A percentile compares a stretch with the other conserved stretches of the same genome.
Evolutionary conservation across 2,888 invertebrate species (phyloP).

Genomic region (Macrophya alboannulata): DNA sequence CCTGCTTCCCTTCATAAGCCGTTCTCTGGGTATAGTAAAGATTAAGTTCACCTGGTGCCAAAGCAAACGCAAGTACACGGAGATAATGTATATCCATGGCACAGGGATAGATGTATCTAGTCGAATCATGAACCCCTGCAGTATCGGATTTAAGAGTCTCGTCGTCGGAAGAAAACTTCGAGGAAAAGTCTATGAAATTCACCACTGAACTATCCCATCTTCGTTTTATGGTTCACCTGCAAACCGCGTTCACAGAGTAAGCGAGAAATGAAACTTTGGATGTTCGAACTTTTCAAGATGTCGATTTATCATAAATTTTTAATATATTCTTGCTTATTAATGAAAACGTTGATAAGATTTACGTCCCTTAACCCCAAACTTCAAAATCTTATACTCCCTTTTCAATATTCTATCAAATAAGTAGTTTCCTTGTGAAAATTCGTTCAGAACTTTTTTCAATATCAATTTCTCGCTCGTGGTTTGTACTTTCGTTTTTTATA

Average conservation of each 20-base stretch:
- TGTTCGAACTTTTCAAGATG: background rate
- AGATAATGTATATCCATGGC: background rate
- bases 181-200: background rate
- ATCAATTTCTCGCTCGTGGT: background rate
- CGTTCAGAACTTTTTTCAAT: background rate
- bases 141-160: background rate
- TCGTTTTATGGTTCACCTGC: background rate
- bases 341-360: constrained; percentile 5
- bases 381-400: background rate
- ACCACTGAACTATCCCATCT: background rate
- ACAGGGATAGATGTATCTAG: background rate
- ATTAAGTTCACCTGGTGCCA: constrained; percentile 46
- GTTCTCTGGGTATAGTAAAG: constrained; percentile 34
- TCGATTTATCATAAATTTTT: background rate
- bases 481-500: background rate
- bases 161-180: background rate
- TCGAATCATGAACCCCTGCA: constrained; percentile 5
- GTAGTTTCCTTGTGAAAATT: background rate
- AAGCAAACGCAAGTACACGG: constrained; percentile 6
- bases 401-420: background rate
- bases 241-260: background rate
- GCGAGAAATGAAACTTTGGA: background rate
- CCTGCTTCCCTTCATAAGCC: constrained; percentile 33
- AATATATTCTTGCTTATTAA: constrained; percentile 13
- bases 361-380: background rate